Conservation (phyloP, 1,140 invertebrate species). For the Whitmania pigra region DNA sequence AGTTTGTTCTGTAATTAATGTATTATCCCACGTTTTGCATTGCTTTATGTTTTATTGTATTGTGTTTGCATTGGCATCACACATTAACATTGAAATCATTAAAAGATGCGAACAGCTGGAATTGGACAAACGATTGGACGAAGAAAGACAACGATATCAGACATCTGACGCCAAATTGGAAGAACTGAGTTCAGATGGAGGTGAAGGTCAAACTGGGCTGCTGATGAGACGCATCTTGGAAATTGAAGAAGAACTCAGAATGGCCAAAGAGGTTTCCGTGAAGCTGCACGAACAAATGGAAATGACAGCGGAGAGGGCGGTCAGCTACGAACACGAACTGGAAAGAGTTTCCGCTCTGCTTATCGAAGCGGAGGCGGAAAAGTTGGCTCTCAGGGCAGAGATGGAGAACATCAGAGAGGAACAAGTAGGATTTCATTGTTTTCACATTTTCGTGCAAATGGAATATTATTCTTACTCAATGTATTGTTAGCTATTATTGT, state of each 20-base stretch:
- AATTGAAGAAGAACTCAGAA: constrained; percentile 66
- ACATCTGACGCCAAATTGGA: neutral
- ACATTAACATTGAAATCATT: neutral
- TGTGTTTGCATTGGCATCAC: neutral
- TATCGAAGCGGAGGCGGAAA: constrained; percentile 38
- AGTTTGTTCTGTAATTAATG: too few relatives aligned
- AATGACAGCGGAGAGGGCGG: constrained; percentile 53
- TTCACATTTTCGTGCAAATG: neutral
- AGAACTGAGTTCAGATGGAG: neutral
- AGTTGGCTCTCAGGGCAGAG: constrained; percentile 38
- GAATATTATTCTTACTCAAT: neutral
- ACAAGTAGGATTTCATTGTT: constrained; percentile 17
- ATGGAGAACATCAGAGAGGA: constrained; percentile 37
- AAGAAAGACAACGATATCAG: constrained; percentile 1
- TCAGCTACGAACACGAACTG: constrained; percentile 45
- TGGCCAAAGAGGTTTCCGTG: constrained; percentile 59
- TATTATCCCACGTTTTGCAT: too few relatives aligned
- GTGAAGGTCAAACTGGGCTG: constrained; percentile 23
- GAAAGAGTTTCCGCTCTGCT: constrained; percentile 39
- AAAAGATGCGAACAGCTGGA: constrained; percentile 12
- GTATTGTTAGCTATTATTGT: neutral
- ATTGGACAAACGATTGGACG: constrained; percentile 37
- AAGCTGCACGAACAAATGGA: constrained; percentile 59
- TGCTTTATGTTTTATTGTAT: too few relatives aligned
- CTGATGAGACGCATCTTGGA: constrained; percentile 43